phyloP scores from a whole-genome alignment of 2,888 invertebrate genomes.

The Mantis religiosa region DNA sequence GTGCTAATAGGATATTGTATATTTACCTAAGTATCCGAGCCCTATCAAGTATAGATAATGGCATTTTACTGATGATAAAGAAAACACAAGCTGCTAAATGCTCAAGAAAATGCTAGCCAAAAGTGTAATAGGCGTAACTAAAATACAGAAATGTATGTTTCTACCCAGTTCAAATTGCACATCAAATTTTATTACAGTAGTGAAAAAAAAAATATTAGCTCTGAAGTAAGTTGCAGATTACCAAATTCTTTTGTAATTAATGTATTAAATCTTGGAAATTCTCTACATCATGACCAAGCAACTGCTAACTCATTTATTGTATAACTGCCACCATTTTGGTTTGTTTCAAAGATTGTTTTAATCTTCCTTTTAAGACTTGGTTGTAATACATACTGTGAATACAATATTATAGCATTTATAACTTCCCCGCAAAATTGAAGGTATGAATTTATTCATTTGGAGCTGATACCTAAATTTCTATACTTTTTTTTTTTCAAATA shows the following conservation, averaged over 20 bases:
- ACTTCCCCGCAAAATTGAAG: too few relatives aligned
- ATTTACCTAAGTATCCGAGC: too few relatives aligned
- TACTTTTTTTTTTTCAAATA: too few relatives aligned
- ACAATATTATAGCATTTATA: too few relatives aligned
- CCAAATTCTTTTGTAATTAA: background rate
- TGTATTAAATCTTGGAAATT: background rate
- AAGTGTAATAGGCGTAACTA: background rate
- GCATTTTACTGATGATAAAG: background rate
- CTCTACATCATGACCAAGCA: background rate
- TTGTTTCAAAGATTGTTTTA: too few relatives aligned
- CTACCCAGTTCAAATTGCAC: background rate
- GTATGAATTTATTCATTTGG: too few relatives aligned
- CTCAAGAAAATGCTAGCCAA: background rate
- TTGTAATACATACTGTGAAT: too few relatives aligned
- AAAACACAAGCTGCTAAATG: background rate
- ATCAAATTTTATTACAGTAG: background rate
- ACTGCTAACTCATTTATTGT: too few relatives aligned
- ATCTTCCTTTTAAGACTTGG: too few relatives aligned
- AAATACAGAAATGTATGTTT: background rate
- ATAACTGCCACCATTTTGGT: too few relatives aligned
- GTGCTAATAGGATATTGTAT: too few relatives aligned
- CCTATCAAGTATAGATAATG: background rate
- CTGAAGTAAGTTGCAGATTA: background rate
- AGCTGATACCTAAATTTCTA: too few relatives aligned
- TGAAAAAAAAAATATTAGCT: background rate